A percentile compares a stretch with the other conserved stretches of the same genome.
Conservation (phyloP, 2,113 vertebrate genomes). For the Sceloporus undulatus region DNA sequence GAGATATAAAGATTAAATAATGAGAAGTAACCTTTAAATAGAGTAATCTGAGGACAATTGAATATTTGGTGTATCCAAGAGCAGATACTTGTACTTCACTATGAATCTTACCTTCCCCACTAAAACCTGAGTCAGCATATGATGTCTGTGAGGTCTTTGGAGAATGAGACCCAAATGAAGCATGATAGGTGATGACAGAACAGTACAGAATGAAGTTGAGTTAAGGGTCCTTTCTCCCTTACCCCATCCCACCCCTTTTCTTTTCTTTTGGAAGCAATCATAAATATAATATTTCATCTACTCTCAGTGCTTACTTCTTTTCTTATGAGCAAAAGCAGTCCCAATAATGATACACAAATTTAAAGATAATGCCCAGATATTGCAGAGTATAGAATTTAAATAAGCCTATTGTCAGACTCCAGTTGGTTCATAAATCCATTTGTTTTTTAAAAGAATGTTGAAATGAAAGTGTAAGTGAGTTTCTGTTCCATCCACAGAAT, state of each 20-base stretch:
- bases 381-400: conserved; percentile 61
- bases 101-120: not conserved
- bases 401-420: conserved; percentile 55
- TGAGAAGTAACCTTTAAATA: not conserved
- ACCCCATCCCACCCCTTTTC: not conserved
- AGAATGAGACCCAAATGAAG: not conserved
- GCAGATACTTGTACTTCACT: not conserved
- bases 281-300: not conserved
- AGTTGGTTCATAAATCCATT: conserved; percentile 62
- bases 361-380: conserved; percentile 7
- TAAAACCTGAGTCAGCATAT: not conserved
- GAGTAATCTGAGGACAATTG: not conserved
- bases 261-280: not conserved
- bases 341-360: not conserved
- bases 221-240: not conserved
- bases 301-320: conserved; percentile 15
- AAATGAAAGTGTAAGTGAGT: conserved; percentile 69
- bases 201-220: not conserved
- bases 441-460: conserved; percentile 35
- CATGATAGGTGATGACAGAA: not conserved
- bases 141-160: not conserved
- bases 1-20: not conserved
- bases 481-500: conserved; percentile 43
- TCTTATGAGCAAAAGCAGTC: conserved; percentile 23
- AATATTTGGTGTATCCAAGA: not conserved